Base-by-base conservation (phyloP, 2,888 invertebrate genomes). In the Mythimna lalbum region DNA sequence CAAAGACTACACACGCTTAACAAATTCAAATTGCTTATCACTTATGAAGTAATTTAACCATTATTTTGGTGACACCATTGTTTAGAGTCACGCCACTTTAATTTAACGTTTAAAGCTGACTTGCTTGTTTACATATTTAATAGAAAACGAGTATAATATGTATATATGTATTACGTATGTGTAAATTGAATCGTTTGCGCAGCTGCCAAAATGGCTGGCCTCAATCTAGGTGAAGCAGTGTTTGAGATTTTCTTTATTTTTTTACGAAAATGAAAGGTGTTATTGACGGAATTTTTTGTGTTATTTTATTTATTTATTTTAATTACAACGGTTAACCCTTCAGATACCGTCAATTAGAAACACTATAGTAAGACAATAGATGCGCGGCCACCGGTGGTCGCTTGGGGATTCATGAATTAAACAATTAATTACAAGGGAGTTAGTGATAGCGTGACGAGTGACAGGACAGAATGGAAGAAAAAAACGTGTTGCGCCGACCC, bases 21-120 rank as follows among this genome's bases (percentile, higher is more conserved):
- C 43, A 47, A 9, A 36, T 36, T 31, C 17, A 52, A 52, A 52
- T 50, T n/a, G 43, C 33, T 55, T 53, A 74, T 47, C 71, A 57
- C 39, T 49, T 72, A 75, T 53, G 47, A 59, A 75, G 75, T 59
- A 59, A 59, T 78, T 75, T 72, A 2, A 36, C 53, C 23, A 73
- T 75, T 63, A 73, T 62, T 77, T 74, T 78, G 49, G 63, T 59
- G 75, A 53, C 73, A 36, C 31, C 43, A 73, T 73, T 78, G 78
- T 78, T 72, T 53, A 23, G 12, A 7, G 78, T 57, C 75, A 75
- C 75, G 78, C 49, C 27, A 78, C 59, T 78, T 75, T 63, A 78
- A 73, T 57, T 27, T 31, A 2, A 6, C 52, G n/a, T n/a, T 14
- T 39, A 61, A 27, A 36, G 12, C 50, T 57, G 7, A 9, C 33